These are phyloP conservation scores for Drosophila colorata DNA, from an alignment of 2,888 invertebrate species.

Conservation along the genomic window DNA sequence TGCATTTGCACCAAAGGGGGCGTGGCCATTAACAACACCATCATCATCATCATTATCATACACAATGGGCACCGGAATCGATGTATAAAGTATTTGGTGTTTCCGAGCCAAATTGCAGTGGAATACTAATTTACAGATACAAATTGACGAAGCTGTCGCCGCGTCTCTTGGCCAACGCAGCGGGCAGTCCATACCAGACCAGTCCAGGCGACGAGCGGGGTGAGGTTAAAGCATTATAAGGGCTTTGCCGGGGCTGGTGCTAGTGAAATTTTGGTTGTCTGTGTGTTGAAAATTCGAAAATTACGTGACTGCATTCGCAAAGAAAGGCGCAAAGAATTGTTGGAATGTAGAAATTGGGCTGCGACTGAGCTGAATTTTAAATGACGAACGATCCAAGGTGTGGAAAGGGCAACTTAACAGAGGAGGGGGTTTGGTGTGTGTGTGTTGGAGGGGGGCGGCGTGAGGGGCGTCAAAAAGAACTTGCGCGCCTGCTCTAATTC, in stretches of 20 bases:
- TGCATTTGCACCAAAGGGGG: conserved; percentile 33
- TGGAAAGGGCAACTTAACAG: background rate
- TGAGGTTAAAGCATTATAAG: conserved; percentile 13
- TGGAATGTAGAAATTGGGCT: conserved; percentile 77
- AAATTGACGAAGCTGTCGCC: conserved; percentile 67
- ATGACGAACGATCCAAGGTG: conserved; percentile 52
- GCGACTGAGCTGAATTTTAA: conserved; percentile 78
- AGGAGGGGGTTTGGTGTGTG: background rate
- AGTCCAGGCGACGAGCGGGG: background rate
- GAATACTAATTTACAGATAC: conserved; percentile 81
- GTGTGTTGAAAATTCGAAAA: conserved; percentile 78
- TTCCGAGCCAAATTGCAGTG: conserved; percentile 76
- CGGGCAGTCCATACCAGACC: conserved; percentile 42
- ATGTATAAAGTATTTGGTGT: conserved; percentile 63
- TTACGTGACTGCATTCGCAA: conserved; percentile 79
- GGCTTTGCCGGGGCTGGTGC: conserved; percentile 21
- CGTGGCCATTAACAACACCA: conserved; percentile 32
- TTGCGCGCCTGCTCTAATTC: conserved; percentile 50
- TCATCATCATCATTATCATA: conserved; percentile 17
- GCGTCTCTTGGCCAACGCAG: conserved; percentile 42
- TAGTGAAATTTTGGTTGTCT: conserved; percentile 60
- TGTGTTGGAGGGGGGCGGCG: background rate
- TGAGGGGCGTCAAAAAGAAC: conserved; percentile 7
- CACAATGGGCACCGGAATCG: conserved; percentile 50
- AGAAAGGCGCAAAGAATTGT: conserved; percentile 74